Percentiles rank a stretch among this genome's conserved stretches.
Conservation (phyloP, 2,113 vertebrate genomes). For the Scomber scombrus region DNA sequence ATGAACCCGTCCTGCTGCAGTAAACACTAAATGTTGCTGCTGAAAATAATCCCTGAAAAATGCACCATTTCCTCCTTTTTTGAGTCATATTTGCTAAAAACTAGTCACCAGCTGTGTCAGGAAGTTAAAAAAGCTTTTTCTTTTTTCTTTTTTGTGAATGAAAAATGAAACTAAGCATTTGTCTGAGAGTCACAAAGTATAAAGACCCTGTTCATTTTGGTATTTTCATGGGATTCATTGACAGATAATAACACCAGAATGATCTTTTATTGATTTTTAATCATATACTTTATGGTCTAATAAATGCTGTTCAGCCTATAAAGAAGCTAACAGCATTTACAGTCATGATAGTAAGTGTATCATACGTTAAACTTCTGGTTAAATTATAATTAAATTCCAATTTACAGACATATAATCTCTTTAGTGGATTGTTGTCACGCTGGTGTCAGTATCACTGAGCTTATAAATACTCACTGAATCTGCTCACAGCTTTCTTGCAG, state of each 20-base stretch:
- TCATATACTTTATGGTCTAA: neutral
- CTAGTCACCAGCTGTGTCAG: neutral
- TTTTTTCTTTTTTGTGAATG: too few relatives aligned
- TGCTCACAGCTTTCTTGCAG: neutral
- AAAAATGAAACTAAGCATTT: too few relatives aligned
- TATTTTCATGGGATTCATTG: conserved; percentile 12
- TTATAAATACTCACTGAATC: too few relatives aligned
- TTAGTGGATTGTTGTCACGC: too few relatives aligned
- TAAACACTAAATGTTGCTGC: accelerated
- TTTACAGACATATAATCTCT: too few relatives aligned
- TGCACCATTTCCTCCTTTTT: neutral
- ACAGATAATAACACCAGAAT: neutral
- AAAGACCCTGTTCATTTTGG: too few relatives aligned
- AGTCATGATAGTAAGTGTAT: too few relatives aligned
- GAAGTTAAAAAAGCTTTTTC: neutral
- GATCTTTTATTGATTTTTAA: too few relatives aligned
- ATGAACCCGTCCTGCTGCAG: neutral
- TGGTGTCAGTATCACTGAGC: neutral
- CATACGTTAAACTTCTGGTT: too few relatives aligned
- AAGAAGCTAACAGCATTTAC: too few relatives aligned
- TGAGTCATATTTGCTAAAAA: neutral
- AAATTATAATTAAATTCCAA: too few relatives aligned
- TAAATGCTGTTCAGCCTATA: too few relatives aligned
- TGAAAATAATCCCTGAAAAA: neutral
- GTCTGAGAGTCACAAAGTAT: neutral